Evolutionary conservation across 1,140 invertebrate genomes (phyloP).

Genomic region (Bombus breviceps): DNA sequence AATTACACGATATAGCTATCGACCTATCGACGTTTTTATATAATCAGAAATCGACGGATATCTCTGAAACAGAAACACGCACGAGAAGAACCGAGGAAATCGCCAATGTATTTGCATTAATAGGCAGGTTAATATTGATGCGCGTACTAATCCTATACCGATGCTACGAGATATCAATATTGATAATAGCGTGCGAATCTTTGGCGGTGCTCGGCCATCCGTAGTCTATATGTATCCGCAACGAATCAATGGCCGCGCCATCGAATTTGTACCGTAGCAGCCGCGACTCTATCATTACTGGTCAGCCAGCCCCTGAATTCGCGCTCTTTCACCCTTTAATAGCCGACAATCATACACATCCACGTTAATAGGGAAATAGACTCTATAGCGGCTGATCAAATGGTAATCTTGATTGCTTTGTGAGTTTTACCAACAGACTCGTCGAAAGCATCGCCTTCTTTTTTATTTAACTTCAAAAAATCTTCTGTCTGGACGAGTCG

Average conservation of each 20-base stretch:
- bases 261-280: constrained; percentile 26
- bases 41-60: not conserved
- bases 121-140: constrained; percentile 41
- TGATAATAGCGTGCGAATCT: constrained; percentile 30
- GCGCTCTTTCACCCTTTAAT: constrained; percentile 36
- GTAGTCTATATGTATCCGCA: not conserved
- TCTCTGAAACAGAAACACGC: not conserved
- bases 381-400: not conserved
- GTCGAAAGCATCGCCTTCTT: not conserved
- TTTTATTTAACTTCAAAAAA: not conserved
- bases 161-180: constrained; percentile 37
- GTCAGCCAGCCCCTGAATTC: constrained; percentile 19
- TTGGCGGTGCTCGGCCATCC: not conserved
- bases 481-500: not conserved
- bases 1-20: not conserved
- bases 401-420: not conserved
- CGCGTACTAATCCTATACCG: constrained; percentile 1
- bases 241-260: constrained; percentile 7
- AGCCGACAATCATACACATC: constrained; percentile 10
- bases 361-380: constrained; percentile 10
- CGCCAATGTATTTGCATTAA: constrained; percentile 20
- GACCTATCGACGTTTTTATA: not conserved
- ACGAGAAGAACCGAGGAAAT: not conserved
- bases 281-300: constrained; percentile 37
- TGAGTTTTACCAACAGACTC: not conserved